Base-by-base conservation (phyloP, 2,888 invertebrate genomes). In the Epinotia nisella region DNA sequence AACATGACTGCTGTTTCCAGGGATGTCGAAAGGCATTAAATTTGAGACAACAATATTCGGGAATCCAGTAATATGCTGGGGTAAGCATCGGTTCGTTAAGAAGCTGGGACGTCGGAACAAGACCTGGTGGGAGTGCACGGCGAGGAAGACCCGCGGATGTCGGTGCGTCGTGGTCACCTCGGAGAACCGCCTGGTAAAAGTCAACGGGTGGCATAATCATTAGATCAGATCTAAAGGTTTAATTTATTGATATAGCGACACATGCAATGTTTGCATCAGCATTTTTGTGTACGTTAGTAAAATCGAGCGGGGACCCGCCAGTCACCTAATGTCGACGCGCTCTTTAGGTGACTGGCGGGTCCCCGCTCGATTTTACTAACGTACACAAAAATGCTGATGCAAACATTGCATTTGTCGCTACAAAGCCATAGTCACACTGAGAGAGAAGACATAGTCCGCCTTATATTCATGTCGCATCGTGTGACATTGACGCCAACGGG, bases 91-190 rank as follows among this genome's bases (percentile, higher is more conserved):
- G 49, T 92, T 92, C 70, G 84, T 86, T 17, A 92, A 90, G 79
- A 92, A 92, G 78, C 75, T 92, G 74, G 78, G 82, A 9, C 82
- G 92, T 0, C 83, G 86, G 15, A 71, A 81, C 41, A 92, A 91
- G 80, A 90, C 90, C 19, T 92, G 91, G 90, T 92, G 92, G 92
- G 91, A 91, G 80, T 92, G 92, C 61, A 85, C 85, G 0, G 85
- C 87, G 1, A 85, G 90, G 76, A 92, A 90, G 84, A 84, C 77
- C 13, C 77, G 75, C 15, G 86, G 87, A 0, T 93, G 92, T 76
- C 85, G 87, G 2, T 92, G 92, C 74, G 82, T 90, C 5, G 88
- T 88, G 5, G 90, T 91, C 72, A 92, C 92, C 5, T 83, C 87
- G 2, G 84, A 90, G 29, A 85, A 90, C 56, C 81, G 87, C 3